These are phyloP conservation scores for Rhinoraja longicauda DNA, from an alignment of 2,797 vertebrate species.

Conservation along the genomic window DNA sequence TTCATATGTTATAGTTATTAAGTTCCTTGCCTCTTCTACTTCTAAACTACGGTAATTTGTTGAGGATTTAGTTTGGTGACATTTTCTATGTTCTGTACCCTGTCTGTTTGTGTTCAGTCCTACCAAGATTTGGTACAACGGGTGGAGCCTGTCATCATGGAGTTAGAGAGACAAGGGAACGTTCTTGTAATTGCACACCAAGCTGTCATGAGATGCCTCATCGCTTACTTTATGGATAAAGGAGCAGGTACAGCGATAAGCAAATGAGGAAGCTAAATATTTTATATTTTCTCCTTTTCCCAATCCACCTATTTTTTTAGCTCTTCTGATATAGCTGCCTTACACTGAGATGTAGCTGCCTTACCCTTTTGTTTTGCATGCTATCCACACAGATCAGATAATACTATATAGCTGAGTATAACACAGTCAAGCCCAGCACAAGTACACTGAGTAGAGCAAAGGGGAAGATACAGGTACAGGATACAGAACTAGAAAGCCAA, in stretches of 20 bases:
- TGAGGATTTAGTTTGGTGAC: background rate
- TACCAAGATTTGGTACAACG: slow-evolving; percentile 95
- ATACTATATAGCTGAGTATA: too few species aligned
- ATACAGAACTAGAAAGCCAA: background rate
- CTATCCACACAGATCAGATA: too few species aligned
- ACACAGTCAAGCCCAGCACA: too few species aligned
- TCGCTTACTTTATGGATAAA: slow-evolving; percentile 95
- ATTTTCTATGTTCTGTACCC: background rate
- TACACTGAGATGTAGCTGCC: background rate
- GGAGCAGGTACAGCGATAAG: slow-evolving; percentile 71
- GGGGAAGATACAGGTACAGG: too few species aligned
- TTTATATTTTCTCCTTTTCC: background rate
- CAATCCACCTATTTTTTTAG: background rate
- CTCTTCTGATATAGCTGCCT: background rate
- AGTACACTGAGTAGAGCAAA: too few species aligned
- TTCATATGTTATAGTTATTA: background rate
- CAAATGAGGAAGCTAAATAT: background rate
- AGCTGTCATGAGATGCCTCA: slow-evolving; percentile 92
- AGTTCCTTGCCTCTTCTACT: background rate
- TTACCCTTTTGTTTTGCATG: background rate
- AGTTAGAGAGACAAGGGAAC: slow-evolving; percentile 86
- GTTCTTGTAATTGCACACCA: slow-evolving; percentile 90
- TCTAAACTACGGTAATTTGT: background rate
- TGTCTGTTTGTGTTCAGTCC: slow-evolving; percentile 60
- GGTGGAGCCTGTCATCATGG: slow-evolving; percentile 94